Evolutionary conservation across 2,888 invertebrate genomes (phyloP).

Genomic region (Xanthostigma xanthostigma): DNA sequence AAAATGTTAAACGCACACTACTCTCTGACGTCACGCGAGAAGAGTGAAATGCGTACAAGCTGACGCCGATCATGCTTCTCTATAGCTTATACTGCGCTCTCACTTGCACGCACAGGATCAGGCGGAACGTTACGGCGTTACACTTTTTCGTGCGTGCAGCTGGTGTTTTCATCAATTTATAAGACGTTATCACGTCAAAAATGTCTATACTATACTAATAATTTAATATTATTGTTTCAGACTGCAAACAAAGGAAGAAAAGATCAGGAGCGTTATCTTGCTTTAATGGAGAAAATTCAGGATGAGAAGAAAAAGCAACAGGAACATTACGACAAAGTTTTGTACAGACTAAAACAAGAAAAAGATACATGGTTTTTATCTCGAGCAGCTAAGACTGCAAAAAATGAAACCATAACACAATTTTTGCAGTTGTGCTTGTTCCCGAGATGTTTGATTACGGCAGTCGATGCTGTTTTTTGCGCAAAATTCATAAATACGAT

Average conservation of each 20-base stretch:
- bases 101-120: too few relatives aligned
- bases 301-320: constrained; percentile 89
- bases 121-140: too few relatives aligned
- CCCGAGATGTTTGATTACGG: constrained; percentile 92
- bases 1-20: too few relatives aligned
- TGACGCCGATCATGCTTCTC: too few relatives aligned
- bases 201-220: too few relatives aligned
- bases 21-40: too few relatives aligned
- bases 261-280: constrained; percentile 81
- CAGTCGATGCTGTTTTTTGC: constrained; percentile 91
- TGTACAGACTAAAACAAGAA: constrained; percentile 54
- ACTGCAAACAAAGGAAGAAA: constrained; percentile 75
- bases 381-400: constrained; percentile 72
- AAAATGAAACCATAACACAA: constrained; percentile 92
- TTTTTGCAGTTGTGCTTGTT: constrained; percentile 93
- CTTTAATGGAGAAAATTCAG: constrained; percentile 79
- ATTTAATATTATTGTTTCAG: neutral
- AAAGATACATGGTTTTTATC: constrained; percentile 78
- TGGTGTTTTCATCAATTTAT: too few relatives aligned
- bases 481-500: constrained; percentile 94
- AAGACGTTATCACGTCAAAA: too few relatives aligned
- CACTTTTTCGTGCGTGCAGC: too few relatives aligned
- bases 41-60: too few relatives aligned
- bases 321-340: constrained; percentile 85
- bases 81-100: too few relatives aligned